phyloP scores from a whole-genome alignment of 2,113 vertebrate species.

The Calidris pygmaea region DNA sequence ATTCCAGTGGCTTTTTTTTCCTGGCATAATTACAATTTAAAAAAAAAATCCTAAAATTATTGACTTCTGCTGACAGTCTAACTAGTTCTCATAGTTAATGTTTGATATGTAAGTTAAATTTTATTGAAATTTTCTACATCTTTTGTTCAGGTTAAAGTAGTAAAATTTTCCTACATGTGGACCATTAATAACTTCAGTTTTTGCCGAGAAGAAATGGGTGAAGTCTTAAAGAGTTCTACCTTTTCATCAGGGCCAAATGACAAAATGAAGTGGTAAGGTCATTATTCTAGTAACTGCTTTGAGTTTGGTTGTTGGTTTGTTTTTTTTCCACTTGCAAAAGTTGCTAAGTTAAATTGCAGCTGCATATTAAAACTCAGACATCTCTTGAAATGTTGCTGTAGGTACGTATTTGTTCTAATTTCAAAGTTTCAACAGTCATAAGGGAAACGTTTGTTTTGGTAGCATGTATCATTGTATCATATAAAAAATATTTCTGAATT shows the following conservation, averaged over 20 bases:
- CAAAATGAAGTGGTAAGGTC: constrained; percentile 87
- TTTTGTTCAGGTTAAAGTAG: constrained; percentile 83
- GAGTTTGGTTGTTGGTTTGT: background rate
- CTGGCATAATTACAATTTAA: background rate
- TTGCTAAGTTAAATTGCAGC: background rate
- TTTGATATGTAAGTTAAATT: background rate
- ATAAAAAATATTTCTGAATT: background rate
- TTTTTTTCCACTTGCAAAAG: background rate
- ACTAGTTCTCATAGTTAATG: background rate
- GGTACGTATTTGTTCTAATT: background rate
- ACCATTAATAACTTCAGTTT: constrained; percentile 91
- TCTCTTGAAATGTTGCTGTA: background rate
- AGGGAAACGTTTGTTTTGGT: background rate
- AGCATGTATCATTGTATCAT: background rate
- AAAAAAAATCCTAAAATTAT: background rate
- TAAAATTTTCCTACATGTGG: constrained; percentile 90
- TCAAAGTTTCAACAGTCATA: background rate
- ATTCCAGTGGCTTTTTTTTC: background rate
- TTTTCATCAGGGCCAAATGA: constrained; percentile 87
- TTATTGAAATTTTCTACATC: constrained; percentile 41
- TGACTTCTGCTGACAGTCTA: background rate
- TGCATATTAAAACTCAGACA: background rate
- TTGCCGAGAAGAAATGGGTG: constrained; percentile 87
- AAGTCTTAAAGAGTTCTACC: constrained; percentile 88
- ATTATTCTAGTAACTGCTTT: background rate